phyloP scores from a whole-genome alignment of 2,113 vertebrate species.

The Grantiella picta region DNA sequence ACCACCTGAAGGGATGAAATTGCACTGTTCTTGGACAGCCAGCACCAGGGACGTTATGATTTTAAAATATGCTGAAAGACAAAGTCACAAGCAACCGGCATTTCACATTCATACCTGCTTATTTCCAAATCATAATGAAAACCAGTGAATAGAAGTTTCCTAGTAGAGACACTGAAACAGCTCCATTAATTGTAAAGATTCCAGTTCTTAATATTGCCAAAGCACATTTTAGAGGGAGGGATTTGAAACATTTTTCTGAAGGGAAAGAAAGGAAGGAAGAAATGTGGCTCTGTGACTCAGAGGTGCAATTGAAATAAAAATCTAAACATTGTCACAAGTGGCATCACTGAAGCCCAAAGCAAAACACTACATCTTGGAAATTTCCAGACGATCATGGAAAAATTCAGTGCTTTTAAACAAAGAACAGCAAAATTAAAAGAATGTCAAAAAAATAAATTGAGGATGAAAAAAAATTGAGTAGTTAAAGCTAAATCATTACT shows the following conservation, averaged over 20 bases:
- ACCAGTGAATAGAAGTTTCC: not conserved
- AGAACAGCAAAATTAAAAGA: not conserved
- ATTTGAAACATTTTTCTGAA: not conserved
- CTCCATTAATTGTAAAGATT: not conserved
- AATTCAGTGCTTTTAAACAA: not conserved
- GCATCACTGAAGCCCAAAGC: not conserved
- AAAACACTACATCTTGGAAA: not conserved
- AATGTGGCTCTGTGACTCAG: not conserved
- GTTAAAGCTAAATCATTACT: not conserved
- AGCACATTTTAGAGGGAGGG: not conserved
- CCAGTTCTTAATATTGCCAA: not conserved
- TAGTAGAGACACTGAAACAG: not conserved
- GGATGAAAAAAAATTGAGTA: not conserved
- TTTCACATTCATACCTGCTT: not conserved
- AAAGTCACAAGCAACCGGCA: not conserved
- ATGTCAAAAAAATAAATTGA: not conserved
- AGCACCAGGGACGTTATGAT: not conserved
- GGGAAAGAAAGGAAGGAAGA: not conserved
- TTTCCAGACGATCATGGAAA: not conserved
- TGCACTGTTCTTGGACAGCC: not conserved
- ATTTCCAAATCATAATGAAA: slow-evolving; percentile 14
- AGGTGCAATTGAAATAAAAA: slow-evolving; percentile 25
- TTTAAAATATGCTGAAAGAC: slow-evolving; percentile 15
- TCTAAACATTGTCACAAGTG: slow-evolving; percentile 2
- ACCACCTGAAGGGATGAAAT: slow-evolving; percentile 37